Evolutionary conservation across 2,113 vertebrate species (phyloP).

Genomic region (Apodemus speciosus): DNA sequence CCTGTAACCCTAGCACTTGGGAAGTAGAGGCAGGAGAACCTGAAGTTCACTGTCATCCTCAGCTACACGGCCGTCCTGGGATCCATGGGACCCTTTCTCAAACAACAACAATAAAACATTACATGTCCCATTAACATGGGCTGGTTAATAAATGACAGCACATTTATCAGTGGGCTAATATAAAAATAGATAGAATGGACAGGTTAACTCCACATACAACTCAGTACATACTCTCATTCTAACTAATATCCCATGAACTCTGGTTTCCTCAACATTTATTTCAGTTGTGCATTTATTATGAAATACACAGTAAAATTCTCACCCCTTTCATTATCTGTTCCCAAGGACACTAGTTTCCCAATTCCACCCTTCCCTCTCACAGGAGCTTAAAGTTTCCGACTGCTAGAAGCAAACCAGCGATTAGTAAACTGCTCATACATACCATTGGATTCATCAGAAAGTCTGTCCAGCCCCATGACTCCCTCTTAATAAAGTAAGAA

Average conservation of each 20-base stretch:
- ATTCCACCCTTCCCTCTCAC: slow-evolving; percentile 29
- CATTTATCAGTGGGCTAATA: not conserved
- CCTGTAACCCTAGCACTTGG: not conserved
- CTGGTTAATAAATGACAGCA: slow-evolving; percentile 31
- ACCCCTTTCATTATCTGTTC: slow-evolving; percentile 55
- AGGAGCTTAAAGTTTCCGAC: slow-evolving; percentile 18
- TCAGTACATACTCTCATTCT: not conserved
- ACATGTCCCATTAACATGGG: not conserved
- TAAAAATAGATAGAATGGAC: not conserved
- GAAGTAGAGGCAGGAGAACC: not conserved
- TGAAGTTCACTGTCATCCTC: not conserved
- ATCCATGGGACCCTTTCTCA: not conserved
- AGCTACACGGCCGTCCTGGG: not conserved
- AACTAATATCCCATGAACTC: slow-evolving; percentile 22
- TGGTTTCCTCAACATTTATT: not conserved
- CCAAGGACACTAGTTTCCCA: slow-evolving; percentile 33
- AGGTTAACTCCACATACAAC: not conserved
- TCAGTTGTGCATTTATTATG: slow-evolving; percentile 21
- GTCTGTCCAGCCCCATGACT: slow-evolving; percentile 99
- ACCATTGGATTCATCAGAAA: slow-evolving; percentile 99
- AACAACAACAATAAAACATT: not conserved
- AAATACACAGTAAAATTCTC: slow-evolving; percentile 43
- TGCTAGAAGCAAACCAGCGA: slow-evolving; percentile 19
- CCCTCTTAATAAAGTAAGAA: slow-evolving; percentile 97
- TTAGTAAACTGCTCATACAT: slow-evolving; percentile 72